Base-by-base conservation (phyloP, 2,888 invertebrate species). In the Parascotia fuliginaria region DNA sequence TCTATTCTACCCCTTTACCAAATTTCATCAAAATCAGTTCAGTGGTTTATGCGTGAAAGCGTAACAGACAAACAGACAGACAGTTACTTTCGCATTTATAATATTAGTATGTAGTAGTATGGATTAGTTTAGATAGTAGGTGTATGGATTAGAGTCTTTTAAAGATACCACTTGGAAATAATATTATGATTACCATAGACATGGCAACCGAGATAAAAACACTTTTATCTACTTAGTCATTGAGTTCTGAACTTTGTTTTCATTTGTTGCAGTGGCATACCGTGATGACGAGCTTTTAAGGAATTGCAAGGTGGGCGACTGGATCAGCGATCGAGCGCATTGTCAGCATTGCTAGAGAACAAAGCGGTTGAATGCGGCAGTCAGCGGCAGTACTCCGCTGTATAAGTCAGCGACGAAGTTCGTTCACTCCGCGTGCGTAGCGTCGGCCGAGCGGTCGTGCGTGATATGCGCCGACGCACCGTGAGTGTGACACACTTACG, bases 401-500 rank as follows among this genome's bases (percentile, higher is more conserved):
- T n/a, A n/a, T n/a, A n/a, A n/a, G n/a, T 55, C 29, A 32, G 45
- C 33, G 29, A 14, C 24, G 22, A 56, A 70, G 60, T 63, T 63
- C 65, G 54, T 60, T 75, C 66, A 47, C 41, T 67, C 63, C 48
- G 48, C 47, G 51, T 44, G 63, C 66, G 71, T 65, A 67, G 56
- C 68, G 70, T 64, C 67, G 62, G 55, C 60, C 61, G 63, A 69
- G 57, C 67, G 71, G 73, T 62, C 62, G 70, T 65, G 78, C 68
- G 67, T 74, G 76, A 73, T 66, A 81, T 81, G 84, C 79, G 75
- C 72, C 68, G 70, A 65, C 79, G 76, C 77, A 75, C 70, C 71
- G 74, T 76, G 83, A 74, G 69, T 72, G 75, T 76, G 83, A 79
- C 80, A 82, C 77, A 78, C 67, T 74, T 73, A 77, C 74, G 75